Percentiles rank a stretch among this genome's conserved stretches.
Evolutionary conservation across 2,113 vertebrate genomes (phyloP).

Genomic region (Aegithalos caudatus): DNA sequence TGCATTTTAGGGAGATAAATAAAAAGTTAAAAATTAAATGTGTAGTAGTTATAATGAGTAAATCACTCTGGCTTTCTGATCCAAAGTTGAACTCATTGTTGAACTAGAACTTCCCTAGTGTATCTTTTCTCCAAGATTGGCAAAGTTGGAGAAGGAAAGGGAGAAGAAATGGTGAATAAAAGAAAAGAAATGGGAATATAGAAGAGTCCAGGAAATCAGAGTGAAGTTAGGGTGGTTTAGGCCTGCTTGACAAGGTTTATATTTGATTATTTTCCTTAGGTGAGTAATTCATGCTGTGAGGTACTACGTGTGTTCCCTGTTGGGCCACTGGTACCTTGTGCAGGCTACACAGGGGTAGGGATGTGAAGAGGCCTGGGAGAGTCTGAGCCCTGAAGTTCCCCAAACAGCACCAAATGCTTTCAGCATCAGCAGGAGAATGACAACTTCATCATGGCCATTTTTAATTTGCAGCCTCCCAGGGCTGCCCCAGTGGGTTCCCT

Average conservation of each 20-base stretch:
- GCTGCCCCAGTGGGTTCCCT: neutral
- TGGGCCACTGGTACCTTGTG: neutral
- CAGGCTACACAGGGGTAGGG: accelerated
- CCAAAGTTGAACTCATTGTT: neutral
- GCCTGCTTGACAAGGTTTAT: neutral
- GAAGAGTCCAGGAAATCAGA: neutral
- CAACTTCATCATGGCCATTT: accelerated
- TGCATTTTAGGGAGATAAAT: neutral
- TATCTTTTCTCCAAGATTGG: neutral
- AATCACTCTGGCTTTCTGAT: neutral
- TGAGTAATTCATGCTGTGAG: neutral
- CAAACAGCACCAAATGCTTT: neutral
- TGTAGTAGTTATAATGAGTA: neutral
- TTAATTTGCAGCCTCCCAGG: neutral
- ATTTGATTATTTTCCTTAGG: neutral
- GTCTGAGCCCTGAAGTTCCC: neutral
- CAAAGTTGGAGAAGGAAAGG: neutral
- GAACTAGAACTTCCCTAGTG: neutral
- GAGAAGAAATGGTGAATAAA: neutral
- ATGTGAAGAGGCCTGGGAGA: neutral
- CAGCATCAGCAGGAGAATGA: neutral
- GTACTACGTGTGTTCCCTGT: accelerated
- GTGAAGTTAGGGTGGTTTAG: accelerated
- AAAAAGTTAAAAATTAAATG: neutral
- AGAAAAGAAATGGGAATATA: neutral